Base-by-base conservation (phyloP, 2,113 vertebrate genomes). In the Rana temporaria region DNA sequence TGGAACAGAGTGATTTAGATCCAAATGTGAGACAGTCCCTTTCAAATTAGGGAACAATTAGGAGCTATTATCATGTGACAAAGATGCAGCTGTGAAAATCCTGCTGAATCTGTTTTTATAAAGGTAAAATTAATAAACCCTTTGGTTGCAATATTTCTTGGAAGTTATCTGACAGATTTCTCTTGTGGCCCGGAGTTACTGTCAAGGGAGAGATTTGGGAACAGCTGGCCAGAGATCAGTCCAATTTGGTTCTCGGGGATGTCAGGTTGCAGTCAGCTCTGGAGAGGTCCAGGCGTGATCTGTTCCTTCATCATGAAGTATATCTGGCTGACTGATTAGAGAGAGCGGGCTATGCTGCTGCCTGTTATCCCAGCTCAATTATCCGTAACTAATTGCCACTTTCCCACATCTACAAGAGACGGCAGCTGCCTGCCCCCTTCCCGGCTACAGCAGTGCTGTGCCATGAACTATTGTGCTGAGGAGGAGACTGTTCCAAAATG, bases 321-420 rank as follows among this genome's bases (percentile, higher is more conserved):
- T 55, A 72, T 72, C 24, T 72, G 24, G 3, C 34, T 20, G 66
- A n/a, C 11, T 59, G 53, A 59, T 57, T 34, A 72, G 20, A 19
- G 7, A 22, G 64, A 55, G 48, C 22, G 30, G 64, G 22, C 64
- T 56, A 78, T 6, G 52, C 48, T 67, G 63, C 63, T 17, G 62
- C 77, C 77, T 78, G 22, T 55, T 79, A 34, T 78, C 52, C 63
- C 52, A 30, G 76, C 63, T 67, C 26, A 67, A 57, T 78, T 78
- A 67, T 68, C 77, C 52, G n/a, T 22, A 48, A 12, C 26, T 79
- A 66, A 78, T 78, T 66, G 63, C 63, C 62, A 55, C 62, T 55
- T 66, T 67, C 53, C 77, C 77, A 79, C 64, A 67, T 67, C 42
- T 77, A 20, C 18, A 62, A 34, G 19, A 77, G 38, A 63, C 20